Percentiles rank a stretch among this genome's conserved stretches.
Evolutionary conservation across 2,113 vertebrate genomes (phyloP).

Genomic region (Charadrius vociferus): DNA sequence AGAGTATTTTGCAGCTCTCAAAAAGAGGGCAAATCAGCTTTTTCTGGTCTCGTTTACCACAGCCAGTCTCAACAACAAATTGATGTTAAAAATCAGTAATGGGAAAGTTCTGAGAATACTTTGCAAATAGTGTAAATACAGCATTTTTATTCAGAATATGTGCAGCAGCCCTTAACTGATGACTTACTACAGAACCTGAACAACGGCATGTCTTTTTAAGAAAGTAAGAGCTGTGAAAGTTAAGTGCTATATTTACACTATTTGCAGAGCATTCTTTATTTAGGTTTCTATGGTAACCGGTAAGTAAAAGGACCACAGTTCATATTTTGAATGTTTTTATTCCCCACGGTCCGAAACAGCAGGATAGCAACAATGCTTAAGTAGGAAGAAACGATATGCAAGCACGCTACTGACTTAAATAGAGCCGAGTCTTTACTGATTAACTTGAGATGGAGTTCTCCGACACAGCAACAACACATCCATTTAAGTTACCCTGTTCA

Average conservation of each 20-base stretch:
- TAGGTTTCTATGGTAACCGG: slow-evolving; percentile 57
- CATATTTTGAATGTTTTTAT: slow-evolving; percentile 14
- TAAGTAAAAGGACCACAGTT: slow-evolving; percentile 1
- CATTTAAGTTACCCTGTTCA: neutral
- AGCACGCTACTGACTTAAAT: neutral
- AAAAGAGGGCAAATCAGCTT: neutral
- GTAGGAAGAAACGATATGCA: neutral
- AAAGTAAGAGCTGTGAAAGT: slow-evolving; percentile 6
- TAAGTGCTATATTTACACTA: slow-evolving; percentile 4
- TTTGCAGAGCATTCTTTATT: slow-evolving; percentile 54
- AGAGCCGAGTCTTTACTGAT: neutral
- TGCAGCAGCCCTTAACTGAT: neutral
- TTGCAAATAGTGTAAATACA: neutral
- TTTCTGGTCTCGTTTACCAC: neutral
- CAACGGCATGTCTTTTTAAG: slow-evolving; percentile 1
- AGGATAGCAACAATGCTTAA: neutral
- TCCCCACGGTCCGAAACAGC: neutral
- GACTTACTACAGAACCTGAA: neutral
- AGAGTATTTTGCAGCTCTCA: neutral
- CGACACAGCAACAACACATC: neutral
- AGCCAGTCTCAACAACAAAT: neutral
- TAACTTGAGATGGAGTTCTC: neutral
- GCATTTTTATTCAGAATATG: neutral
- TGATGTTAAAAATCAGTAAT: neutral
- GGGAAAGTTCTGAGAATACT: neutral